A percentile compares a stretch with the other conserved stretches of the same genome.
phyloP scores from a whole-genome alignment of 2,113 vertebrate species.

The Strix aluco region DNA sequence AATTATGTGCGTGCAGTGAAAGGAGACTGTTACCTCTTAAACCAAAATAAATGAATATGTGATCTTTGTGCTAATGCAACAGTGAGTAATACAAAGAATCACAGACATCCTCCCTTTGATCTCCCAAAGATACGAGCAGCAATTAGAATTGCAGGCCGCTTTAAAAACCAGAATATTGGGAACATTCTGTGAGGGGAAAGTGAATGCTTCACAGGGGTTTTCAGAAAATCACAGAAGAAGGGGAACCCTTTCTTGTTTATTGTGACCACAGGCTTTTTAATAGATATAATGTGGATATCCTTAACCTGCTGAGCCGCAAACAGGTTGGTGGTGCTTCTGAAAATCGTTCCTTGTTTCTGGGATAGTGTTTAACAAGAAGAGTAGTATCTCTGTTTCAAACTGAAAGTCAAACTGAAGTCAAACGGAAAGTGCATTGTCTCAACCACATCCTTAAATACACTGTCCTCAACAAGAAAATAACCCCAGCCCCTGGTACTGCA shows the following conservation, averaged over 20 bases:
- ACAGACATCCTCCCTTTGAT: constrained; percentile 50
- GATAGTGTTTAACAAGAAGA: constrained; percentile 27
- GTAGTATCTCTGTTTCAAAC: constrained; percentile 23
- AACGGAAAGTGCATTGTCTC: constrained; percentile 54
- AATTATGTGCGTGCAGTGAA: constrained; percentile 53
- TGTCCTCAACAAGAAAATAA: background rate
- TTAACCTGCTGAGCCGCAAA: background rate
- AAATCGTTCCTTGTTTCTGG: constrained; percentile 31
- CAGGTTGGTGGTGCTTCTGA: constrained; percentile 1
- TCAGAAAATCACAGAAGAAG: background rate
- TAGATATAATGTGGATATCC: background rate
- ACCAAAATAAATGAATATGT: constrained; percentile 38
- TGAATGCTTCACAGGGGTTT: background rate
- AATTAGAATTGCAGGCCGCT: constrained; percentile 14
- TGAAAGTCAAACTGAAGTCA: constrained; percentile 61
- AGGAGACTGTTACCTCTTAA: constrained; percentile 42
- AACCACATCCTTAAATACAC: constrained; percentile 36
- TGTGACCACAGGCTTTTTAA: background rate
- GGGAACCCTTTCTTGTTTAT: background rate
- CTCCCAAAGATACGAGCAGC: background rate
- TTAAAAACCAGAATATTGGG: background rate
- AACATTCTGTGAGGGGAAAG: background rate
- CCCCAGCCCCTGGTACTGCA: background rate
- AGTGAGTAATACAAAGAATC: constrained; percentile 52
- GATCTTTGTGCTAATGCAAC: background rate